A percentile compares a stretch with the other conserved stretches of the same genome.
Conservation (phyloP, 2,113 vertebrate species). For the Suricata suricatta region DNA sequence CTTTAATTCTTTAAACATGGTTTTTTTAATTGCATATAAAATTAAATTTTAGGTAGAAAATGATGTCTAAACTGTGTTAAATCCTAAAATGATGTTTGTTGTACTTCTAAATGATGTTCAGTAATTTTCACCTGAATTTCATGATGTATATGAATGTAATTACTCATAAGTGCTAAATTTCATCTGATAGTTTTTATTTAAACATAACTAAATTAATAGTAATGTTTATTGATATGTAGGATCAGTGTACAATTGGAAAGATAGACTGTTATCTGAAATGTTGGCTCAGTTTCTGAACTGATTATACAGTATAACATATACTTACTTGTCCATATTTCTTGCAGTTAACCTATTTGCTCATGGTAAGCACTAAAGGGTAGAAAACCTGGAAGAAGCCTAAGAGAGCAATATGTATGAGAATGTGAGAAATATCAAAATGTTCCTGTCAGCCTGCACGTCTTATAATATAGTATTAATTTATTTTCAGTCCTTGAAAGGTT, state of each 20-base stretch:
- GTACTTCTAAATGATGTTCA: constrained; percentile 28
- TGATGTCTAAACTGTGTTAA: neutral
- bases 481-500: neutral
- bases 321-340: neutral
- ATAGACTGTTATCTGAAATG: neutral
- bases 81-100: neutral
- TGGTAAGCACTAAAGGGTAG: neutral
- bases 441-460: neutral
- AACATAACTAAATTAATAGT: neutral
- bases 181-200: neutral
- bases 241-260: neutral
- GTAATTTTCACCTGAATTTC: neutral
- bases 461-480: neutral
- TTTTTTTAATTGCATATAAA: neutral
- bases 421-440: neutral
- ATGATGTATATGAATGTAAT: neutral
- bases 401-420: neutral
- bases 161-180: constrained; percentile 40
- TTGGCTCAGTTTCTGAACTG: neutral
- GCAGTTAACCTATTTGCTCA: neutral
- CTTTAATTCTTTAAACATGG: neutral
- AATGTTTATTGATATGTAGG: neutral
- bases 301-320: neutral
- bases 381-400: neutral
- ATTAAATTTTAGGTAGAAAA: neutral